phyloP scores from a whole-genome alignment of 2,888 invertebrate species.

The Orthosia cruda region DNA sequence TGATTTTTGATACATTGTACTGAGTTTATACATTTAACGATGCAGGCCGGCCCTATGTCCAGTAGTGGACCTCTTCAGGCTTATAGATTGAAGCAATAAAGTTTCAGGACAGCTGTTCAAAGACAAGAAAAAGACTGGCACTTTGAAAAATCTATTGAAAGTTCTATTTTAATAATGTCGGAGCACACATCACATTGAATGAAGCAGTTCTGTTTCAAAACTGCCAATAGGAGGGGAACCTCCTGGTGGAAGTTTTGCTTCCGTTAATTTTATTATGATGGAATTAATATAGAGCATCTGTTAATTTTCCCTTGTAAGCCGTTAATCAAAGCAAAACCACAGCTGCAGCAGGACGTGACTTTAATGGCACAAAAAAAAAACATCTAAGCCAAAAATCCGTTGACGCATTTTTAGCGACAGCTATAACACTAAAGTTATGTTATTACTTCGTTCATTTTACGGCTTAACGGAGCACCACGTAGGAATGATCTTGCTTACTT shows the following conservation, averaged over 20 bases:
- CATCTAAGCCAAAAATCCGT: constrained; percentile 25
- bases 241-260: background rate
- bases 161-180: background rate
- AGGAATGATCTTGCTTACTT: constrained; percentile 49
- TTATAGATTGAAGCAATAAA: too few species aligned
- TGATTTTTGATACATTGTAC: background rate
- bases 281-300: background rate
- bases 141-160: background rate
- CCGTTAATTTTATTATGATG: too few species aligned
- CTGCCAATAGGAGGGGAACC: too few species aligned
- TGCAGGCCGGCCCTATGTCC: background rate
- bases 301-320: background rate
- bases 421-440: constrained; percentile 37
- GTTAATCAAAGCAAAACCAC: background rate
- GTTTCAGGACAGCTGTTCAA: background rate
- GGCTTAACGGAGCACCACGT: constrained; percentile 54
- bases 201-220: background rate
- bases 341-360: background rate
- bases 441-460: constrained; percentile 60
- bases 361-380: background rate
- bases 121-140: background rate
- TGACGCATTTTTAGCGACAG: constrained; percentile 34
- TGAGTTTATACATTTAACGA: background rate
- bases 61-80: background rate
- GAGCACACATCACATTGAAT: background rate